Conservation (phyloP, 1,140 invertebrate genomes). For the Homarus americanus region DNA sequence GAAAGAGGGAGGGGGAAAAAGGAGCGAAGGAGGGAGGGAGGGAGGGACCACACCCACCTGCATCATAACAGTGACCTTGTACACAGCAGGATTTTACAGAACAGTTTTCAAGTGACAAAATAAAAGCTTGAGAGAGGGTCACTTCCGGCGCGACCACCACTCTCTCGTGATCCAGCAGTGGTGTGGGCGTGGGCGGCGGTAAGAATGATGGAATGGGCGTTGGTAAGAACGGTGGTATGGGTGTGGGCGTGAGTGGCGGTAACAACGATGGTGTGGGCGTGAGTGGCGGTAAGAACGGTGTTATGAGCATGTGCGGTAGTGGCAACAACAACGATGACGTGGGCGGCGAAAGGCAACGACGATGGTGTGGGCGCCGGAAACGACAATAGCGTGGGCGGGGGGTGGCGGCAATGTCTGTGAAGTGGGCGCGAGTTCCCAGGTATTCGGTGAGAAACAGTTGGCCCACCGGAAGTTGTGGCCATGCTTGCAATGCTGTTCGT, state of each 20-base stretch:
- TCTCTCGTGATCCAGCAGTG: neutral
- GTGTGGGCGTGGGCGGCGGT: neutral
- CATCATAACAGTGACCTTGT: neutral
- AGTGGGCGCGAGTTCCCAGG: no score
- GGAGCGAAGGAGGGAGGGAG: neutral
- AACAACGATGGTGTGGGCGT: neutral
- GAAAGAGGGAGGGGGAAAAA: neutral
- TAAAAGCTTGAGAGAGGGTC: neutral
- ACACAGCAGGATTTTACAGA: neutral
- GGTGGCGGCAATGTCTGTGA: neutral
- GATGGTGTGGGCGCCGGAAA: neutral
- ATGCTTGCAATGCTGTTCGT: constrained; percentile 13
- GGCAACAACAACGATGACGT: neutral
- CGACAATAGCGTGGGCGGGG: neutral
- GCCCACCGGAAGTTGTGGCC: constrained; percentile 1
- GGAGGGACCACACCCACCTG: neutral
- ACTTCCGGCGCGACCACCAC: neutral
- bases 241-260: neutral
- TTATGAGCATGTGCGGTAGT: neutral
- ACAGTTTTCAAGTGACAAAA: neutral
- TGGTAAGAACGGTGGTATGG: neutral
- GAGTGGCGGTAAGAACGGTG: neutral
- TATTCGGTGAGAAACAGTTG: neutral
- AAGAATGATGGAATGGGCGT: no score
- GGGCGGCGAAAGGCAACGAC: neutral